These are phyloP conservation scores for Protobothrops mucrosquamatus DNA, from an alignment of 2,113 vertebrate species.

Conservation along the genomic window DNA sequence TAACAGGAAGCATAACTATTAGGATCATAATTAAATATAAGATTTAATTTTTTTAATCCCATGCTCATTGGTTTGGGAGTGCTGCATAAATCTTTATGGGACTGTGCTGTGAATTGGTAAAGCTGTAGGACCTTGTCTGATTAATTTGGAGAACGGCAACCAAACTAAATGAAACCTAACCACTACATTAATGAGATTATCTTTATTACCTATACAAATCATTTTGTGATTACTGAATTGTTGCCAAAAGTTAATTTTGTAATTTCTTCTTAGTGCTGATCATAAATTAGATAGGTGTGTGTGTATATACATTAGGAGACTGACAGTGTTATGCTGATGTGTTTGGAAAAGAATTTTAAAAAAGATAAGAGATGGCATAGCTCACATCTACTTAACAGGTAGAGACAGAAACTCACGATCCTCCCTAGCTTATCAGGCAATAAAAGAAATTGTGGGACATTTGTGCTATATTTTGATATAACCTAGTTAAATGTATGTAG, in stretches of 20 bases:
- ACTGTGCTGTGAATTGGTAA: neutral
- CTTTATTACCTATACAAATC: conserved; percentile 20
- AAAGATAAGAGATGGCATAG: neutral
- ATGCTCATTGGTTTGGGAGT: neutral
- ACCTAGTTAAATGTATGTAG: neutral
- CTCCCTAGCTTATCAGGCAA: neutral
- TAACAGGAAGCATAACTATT: neutral
- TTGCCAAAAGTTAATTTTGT: conserved; percentile 25
- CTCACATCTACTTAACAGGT: neutral
- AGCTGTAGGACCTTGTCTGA: neutral
- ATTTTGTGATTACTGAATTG: neutral
- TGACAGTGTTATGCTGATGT: neutral
- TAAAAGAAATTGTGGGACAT: neutral
- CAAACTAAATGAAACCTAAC: neutral
- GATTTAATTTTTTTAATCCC: neutral
- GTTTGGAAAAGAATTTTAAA: neutral
- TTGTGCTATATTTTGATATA: neutral
- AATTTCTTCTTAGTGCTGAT: neutral
- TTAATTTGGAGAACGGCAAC: neutral
- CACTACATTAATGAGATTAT: neutral
- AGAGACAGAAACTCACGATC: neutral
- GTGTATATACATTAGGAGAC: neutral
- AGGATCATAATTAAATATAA: neutral
- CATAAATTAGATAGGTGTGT: conserved; percentile 2
- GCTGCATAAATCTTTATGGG: neutral